A percentile compares a stretch with the other conserved stretches of the same genome.
Conservation (phyloP, 2,888 invertebrate genomes). For the Tricholauxania praeusta region DNA sequence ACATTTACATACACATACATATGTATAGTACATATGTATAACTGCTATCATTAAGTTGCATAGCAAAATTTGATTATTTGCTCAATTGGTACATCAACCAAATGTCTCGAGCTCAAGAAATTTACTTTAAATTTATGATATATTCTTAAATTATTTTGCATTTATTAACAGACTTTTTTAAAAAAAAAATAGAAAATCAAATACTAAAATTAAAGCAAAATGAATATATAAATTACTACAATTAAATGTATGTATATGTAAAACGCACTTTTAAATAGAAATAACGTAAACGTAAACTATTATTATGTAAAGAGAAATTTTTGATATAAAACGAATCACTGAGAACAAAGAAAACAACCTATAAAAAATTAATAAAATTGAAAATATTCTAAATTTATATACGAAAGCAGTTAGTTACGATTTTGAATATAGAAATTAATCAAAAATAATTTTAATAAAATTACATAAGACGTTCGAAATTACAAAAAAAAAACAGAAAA, state of each 20-base stretch:
- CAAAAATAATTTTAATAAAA: conserved; percentile 14
- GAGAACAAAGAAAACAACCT: background rate
- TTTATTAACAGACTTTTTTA: too few relatives aligned
- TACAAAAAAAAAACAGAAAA: conserved; percentile 48
- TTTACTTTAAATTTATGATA: too few relatives aligned
- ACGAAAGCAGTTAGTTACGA: conserved; percentile 54
- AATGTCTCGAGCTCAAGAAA: too few relatives aligned
- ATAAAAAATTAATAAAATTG: conserved; percentile 28
- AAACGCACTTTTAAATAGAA: conserved; percentile 24
- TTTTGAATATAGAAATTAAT: conserved; percentile 58
- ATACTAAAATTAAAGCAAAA: too few relatives aligned
- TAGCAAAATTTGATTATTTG: too few relatives aligned
- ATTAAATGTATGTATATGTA: background rate
- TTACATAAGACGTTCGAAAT: conserved; percentile 46
- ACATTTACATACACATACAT: too few relatives aligned
- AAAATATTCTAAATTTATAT: conserved; percentile 56
- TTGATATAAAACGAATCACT: conserved; percentile 28
- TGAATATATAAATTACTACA: too few relatives aligned
- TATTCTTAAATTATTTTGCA: too few relatives aligned
- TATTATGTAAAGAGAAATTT: conserved; percentile 17
- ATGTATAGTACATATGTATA: too few relatives aligned
- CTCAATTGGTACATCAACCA: too few relatives aligned
- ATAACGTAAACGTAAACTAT: conserved; percentile 25
- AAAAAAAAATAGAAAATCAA: too few relatives aligned
- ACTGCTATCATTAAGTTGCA: too few relatives aligned